A percentile compares a stretch with the other conserved stretches of the same genome.
phyloP scores from a whole-genome alignment of 2,797 vertebrate genomes.

The Apodemus agrarius region DNA sequence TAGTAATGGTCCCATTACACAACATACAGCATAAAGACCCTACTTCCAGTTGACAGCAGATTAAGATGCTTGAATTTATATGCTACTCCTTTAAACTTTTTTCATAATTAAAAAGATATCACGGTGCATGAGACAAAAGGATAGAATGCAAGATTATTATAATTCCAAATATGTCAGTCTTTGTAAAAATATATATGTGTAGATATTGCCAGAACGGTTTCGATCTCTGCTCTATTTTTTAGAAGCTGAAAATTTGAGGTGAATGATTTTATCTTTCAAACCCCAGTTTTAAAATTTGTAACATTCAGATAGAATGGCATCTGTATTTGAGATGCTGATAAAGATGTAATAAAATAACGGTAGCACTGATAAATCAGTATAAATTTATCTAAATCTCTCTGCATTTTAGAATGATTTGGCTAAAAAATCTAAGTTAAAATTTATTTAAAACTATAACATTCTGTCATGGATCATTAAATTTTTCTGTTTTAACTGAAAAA shows the following conservation, averaged over 20 bases:
- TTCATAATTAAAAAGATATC: background rate
- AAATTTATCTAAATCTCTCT: background rate
- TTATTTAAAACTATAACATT: background rate
- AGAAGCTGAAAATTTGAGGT: background rate
- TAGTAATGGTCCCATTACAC: background rate
- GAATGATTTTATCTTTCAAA: conserved; percentile 21
- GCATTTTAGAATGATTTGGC: background rate
- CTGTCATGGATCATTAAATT: background rate
- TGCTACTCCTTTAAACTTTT: background rate
- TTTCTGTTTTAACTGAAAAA: background rate
- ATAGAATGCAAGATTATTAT: background rate
- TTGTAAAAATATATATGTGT: background rate
- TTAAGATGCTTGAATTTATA: background rate
- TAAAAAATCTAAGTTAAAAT: background rate
- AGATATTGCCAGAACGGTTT: background rate
- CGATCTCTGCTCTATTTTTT: background rate
- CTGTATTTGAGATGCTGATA: background rate
- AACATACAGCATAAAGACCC: background rate
- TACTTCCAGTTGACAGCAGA: background rate
- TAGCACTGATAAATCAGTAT: background rate
- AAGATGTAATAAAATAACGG: background rate
- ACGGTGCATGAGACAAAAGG: background rate
- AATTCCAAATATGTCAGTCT: background rate
- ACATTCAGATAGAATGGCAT: background rate
- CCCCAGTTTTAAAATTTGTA: background rate